These are phyloP conservation scores for Triplophysa bombifrons DNA, from an alignment of 2,797 vertebrate genomes.

Conservation along the genomic window DNA sequence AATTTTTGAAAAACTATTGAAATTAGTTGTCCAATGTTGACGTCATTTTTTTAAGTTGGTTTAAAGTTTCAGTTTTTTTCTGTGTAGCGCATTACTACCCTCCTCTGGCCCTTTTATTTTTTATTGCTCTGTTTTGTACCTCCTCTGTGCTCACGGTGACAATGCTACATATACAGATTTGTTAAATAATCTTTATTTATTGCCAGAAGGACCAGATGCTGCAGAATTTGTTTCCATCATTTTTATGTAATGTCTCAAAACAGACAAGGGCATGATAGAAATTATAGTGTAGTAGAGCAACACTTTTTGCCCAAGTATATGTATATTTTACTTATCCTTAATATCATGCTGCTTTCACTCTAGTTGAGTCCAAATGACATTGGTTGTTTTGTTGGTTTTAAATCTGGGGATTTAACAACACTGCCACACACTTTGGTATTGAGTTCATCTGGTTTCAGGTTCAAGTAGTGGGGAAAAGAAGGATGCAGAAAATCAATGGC, in stretches of 20 bases:
- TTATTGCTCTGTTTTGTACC: background rate
- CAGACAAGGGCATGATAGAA: constrained; percentile 2
- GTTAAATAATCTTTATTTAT: constrained; percentile 13
- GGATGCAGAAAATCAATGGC: constrained; percentile 63
- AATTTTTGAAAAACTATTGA: too few relatives aligned
- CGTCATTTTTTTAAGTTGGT: too few relatives aligned
- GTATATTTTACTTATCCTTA: background rate
- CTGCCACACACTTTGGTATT: constrained; percentile 57
- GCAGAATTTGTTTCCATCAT: constrained; percentile 26
- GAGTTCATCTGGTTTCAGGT: constrained; percentile 61
- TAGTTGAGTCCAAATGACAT: too few relatives aligned
- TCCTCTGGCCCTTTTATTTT: background rate
- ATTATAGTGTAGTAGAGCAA: too few relatives aligned
- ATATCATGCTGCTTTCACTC: too few relatives aligned
- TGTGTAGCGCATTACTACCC: too few relatives aligned
- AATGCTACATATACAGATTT: constrained; percentile 12
- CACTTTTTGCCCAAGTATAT: too few relatives aligned
- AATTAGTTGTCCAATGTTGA: too few relatives aligned
- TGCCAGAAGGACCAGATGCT: background rate
- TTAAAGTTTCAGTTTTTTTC: too few relatives aligned
- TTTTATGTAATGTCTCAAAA: background rate
- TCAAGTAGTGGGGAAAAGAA: constrained; percentile 65
- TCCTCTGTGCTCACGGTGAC: constrained; percentile 1
- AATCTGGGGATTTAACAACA: constrained; percentile 19
- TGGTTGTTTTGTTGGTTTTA: too few relatives aligned